Percentiles rank a stretch among this genome's conserved stretches.
Evolutionary conservation across 2,113 vertebrate species (phyloP).

Genomic region (Amia ocellicauda): DNA sequence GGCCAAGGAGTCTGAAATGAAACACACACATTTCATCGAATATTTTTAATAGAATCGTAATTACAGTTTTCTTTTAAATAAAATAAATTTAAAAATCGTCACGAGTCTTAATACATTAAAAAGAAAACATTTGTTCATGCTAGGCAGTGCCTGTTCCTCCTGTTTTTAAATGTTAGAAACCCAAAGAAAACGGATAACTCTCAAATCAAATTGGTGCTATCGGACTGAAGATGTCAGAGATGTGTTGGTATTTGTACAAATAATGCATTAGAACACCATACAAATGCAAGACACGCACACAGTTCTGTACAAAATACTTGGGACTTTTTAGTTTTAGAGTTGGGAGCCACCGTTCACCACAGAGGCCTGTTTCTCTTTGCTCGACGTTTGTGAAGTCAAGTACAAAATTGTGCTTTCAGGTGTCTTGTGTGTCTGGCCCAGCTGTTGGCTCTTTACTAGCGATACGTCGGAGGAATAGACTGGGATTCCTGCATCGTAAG

Average conservation of each 20-base stretch:
- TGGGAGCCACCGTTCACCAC: background rate
- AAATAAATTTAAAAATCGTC: conserved; percentile 63
- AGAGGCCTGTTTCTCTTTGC: too few relatives aligned
- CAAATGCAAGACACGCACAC: background rate
- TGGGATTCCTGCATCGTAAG: background rate
- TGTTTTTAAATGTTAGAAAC: conserved; percentile 48
- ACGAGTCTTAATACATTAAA: conserved; percentile 59
- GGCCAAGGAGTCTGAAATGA: too few relatives aligned
- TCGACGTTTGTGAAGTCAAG: background rate
- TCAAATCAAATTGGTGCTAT: conserved; percentile 61
- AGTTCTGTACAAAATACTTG: conserved; percentile 14
- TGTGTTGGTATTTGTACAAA: conserved; percentile 39
- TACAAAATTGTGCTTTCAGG: conserved; percentile 5
- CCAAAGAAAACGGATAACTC: conserved; percentile 56
- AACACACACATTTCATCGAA: too few relatives aligned
- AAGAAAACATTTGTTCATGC: conserved; percentile 47
- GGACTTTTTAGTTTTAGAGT: background rate
- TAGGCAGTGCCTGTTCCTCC: conserved; percentile 28
- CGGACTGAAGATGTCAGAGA: conserved; percentile 32
- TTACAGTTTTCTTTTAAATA: conserved; percentile 66
- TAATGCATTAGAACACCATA: conserved; percentile 40
- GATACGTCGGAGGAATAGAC: background rate
- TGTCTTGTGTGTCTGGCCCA: background rate
- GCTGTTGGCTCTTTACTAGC: background rate
- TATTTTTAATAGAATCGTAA: conserved; percentile 44